A percentile compares a stretch with the other conserved stretches of the same genome.
phyloP scores from a whole-genome alignment of 2,888 invertebrate genomes.

The Cerceris ruficornis region DNA sequence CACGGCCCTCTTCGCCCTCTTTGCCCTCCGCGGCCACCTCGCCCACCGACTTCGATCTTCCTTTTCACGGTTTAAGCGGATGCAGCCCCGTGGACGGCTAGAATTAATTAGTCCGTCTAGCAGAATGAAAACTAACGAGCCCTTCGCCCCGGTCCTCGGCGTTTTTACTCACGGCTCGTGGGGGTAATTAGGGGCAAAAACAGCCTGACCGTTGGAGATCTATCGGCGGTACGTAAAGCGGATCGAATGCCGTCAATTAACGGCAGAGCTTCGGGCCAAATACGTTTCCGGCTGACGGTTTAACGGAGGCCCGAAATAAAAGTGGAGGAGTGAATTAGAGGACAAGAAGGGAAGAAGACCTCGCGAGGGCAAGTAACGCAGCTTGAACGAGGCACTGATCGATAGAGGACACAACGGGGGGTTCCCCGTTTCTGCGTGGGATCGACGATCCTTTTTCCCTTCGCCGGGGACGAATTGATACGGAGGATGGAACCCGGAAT shows the following conservation, averaged over 20 bases:
- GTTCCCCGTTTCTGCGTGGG: slow-evolving; percentile 20
- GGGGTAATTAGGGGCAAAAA: slow-evolving; percentile 51
- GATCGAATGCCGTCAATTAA: slow-evolving; percentile 68
- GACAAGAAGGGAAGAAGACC: slow-evolving; percentile 6
- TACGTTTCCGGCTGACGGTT: slow-evolving; percentile 47
- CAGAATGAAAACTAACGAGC: slow-evolving; percentile 52
- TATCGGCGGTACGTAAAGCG: slow-evolving; percentile 38
- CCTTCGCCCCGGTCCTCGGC: slow-evolving; percentile 2
- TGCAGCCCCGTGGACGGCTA: slow-evolving; percentile 40
- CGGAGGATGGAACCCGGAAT: not conserved
- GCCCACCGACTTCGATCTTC: not conserved
- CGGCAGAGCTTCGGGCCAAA: slow-evolving; percentile 41
- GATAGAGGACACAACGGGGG: slow-evolving; percentile 61
- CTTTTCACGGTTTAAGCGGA: slow-evolving; percentile 56
- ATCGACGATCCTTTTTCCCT: slow-evolving; percentile 17
- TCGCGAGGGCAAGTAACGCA: slow-evolving; percentile 31
- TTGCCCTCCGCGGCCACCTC: not conserved
- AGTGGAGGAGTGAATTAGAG: slow-evolving; percentile 42
- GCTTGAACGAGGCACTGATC: slow-evolving; percentile 66
- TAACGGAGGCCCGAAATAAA: slow-evolving; percentile 42
- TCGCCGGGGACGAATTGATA: not conserved
- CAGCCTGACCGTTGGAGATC: slow-evolving; percentile 29
- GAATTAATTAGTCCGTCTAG: slow-evolving; percentile 62
- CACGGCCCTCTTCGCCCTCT: not conserved
- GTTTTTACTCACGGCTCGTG: slow-evolving; percentile 33